A percentile compares a stretch with the other conserved stretches of the same genome.
phyloP scores from a whole-genome alignment of 2,888 invertebrate genomes.

The Orthonychiurus folsomi region DNA sequence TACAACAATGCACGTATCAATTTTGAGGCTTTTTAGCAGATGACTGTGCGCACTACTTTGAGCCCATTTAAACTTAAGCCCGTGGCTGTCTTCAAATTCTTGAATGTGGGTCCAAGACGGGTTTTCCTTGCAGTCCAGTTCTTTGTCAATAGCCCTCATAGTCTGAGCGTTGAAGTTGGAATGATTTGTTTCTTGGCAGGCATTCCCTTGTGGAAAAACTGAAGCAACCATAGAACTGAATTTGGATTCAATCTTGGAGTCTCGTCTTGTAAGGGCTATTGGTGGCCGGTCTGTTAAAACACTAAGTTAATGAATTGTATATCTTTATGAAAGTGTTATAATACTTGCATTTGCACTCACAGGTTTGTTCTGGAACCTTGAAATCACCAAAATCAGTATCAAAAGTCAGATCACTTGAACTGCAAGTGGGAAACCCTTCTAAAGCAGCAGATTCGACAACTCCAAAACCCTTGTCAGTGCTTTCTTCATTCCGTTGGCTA shows the following conservation, averaged over 20 bases:
- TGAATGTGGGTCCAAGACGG: constrained; percentile 27
- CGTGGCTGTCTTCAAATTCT: constrained; percentile 38
- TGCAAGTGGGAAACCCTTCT: too few relatives aligned
- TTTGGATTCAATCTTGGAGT: neutral
- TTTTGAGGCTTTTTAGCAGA: constrained; percentile 30
- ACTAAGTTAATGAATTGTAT: too few relatives aligned
- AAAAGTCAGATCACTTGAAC: too few relatives aligned
- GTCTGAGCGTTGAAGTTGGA: neutral
- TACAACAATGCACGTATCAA: constrained; percentile 34
- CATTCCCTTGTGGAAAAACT: constrained; percentile 12
- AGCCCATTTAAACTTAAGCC: constrained; percentile 33
- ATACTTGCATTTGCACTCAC: too few relatives aligned
- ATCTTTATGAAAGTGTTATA: too few relatives aligned
- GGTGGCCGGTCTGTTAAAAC: neutral
- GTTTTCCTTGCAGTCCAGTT: constrained; percentile 18
- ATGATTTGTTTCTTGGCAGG: neutral
- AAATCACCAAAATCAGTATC: too few relatives aligned
- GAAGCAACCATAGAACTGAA: constrained; percentile 12
- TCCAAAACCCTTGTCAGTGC: too few relatives aligned
- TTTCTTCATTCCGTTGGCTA: too few relatives aligned
- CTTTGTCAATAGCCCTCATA: constrained; percentile 25
- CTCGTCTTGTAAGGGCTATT: neutral
- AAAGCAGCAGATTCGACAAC: too few relatives aligned
- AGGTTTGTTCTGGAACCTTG: too few relatives aligned
- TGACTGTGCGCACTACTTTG: constrained; percentile 28